Percentiles rank a stretch among this genome's conserved stretches.
These are phyloP conservation scores for Hypsopygia costalis DNA, from an alignment of 2,888 invertebrate species.

Conservation along the genomic window DNA sequence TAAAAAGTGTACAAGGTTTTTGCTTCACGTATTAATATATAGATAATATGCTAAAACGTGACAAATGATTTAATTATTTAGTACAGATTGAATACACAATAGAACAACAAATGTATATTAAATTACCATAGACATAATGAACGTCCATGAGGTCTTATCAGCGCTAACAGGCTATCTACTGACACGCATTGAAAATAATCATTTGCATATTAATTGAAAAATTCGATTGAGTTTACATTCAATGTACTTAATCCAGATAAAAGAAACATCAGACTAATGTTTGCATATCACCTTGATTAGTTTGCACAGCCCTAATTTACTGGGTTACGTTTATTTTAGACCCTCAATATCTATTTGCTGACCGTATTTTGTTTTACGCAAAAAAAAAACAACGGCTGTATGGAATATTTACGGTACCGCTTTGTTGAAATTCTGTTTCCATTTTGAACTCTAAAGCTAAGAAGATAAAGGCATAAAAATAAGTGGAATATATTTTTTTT, in stretches of 20 bases:
- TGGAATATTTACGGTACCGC: background rate
- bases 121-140: conserved; percentile 1
- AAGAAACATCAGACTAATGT: conserved; percentile 27
- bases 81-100: background rate
- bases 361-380: background rate
- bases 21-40: too few relatives aligned
- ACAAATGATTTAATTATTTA: too few relatives aligned
- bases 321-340: conserved; percentile 18
- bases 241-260: conserved; percentile 24
- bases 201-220: conserved; percentile 47
- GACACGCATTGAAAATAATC: background rate
- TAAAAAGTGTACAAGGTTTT: too few relatives aligned
- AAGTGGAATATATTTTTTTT: background rate
- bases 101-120: conserved; percentile 2
- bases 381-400: background rate
- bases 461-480: background rate
- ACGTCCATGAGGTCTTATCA: conserved; percentile 2
- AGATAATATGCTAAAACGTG: too few relatives aligned
- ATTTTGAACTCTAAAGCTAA: background rate
- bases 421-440: background rate
- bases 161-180: background rate
- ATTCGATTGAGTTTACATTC: conserved; percentile 29
- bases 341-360: conserved; percentile 15
- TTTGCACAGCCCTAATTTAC: conserved; percentile 24
- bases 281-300: conserved; percentile 28